A percentile compares a stretch with the other conserved stretches of the same genome.
Conservation (phyloP, 1,140 invertebrate genomes). For the Brachionus plicatilis region DNA sequence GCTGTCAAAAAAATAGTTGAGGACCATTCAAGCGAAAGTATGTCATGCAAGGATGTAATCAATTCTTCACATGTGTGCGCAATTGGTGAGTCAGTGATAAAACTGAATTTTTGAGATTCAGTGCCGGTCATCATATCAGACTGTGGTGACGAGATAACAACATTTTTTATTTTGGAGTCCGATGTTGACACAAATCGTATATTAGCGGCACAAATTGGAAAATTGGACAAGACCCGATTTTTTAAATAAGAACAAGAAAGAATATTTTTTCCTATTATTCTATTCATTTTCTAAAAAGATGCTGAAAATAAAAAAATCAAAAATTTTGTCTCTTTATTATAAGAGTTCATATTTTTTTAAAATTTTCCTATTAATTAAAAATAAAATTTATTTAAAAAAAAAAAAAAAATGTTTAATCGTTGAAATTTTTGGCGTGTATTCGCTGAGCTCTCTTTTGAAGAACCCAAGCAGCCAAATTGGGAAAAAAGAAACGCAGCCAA, state of each 20-base stretch:
- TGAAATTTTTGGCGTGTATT: slow-evolving; percentile 21
- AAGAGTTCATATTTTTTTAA: background rate
- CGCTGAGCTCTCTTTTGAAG: background rate
- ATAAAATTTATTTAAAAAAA: background rate
- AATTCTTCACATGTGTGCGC: slow-evolving; percentile 4
- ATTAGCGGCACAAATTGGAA: background rate
- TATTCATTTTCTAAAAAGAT: background rate
- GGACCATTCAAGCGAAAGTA: background rate
- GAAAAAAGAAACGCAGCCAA: slow-evolving; percentile 36
- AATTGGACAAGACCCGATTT: background rate
- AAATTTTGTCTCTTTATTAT: background rate
- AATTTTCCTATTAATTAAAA: background rate
- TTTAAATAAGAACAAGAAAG: background rate
- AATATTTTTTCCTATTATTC: background rate
- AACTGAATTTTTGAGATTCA: background rate
- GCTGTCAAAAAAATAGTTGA: slow-evolving; percentile 15
- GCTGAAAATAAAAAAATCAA: background rate
- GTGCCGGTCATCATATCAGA: background rate
- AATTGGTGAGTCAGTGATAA: slow-evolving; percentile 3
- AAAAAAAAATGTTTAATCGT: background rate
- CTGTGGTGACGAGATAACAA: background rate
- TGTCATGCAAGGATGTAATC: background rate
- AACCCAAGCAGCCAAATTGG: background rate
- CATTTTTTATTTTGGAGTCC: background rate
- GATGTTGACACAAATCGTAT: background rate